Evolutionary conservation across 1,140 invertebrate genomes (phyloP).

Genomic region (Globodera rostochiensis): DNA sequence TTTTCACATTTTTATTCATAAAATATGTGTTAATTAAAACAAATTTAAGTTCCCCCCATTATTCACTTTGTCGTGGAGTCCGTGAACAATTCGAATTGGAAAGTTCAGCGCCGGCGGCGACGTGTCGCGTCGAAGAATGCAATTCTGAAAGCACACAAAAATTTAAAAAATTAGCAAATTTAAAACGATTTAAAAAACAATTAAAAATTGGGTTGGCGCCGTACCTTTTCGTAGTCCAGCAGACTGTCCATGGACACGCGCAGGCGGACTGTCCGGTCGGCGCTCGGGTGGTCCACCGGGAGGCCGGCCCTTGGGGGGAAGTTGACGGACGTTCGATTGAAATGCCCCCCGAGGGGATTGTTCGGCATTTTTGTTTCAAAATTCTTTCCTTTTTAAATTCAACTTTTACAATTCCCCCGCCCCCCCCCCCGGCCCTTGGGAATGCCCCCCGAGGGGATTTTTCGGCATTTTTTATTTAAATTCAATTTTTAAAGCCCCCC

Average conservation of each 20-base stretch:
- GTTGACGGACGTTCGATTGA: background rate
- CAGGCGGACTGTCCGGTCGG: constrained; percentile 27
- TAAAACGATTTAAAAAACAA: no score
- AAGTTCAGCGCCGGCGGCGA: constrained; percentile 13
- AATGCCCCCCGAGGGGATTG: background rate
- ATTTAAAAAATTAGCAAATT: background rate
- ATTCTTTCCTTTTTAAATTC: no score
- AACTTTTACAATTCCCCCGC: no score
- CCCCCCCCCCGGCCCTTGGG: no score
- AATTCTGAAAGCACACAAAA: constrained; percentile 29
- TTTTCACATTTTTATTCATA: background rate
- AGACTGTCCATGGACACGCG: constrained; percentile 31
- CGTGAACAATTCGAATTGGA: constrained; percentile 41
- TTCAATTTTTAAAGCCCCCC: no score
- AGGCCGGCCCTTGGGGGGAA: background rate
- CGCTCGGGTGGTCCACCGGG: constrained; percentile 30
- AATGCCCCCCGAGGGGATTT: background rate
- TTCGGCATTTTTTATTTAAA: no score
- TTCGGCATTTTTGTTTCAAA: constrained; percentile 3
- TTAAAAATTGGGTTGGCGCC: no score
- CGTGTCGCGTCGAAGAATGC: background rate
- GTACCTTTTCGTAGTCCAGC: constrained; percentile 34
- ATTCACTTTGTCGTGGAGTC: constrained; percentile 38
- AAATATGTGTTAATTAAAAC: background rate
- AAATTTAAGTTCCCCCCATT: background rate